Evolutionary conservation across 2,797 vertebrate species (phyloP), one percentile per base, ranked within the genome.

Genomic region (Phoebastria nigripes): DNA sequence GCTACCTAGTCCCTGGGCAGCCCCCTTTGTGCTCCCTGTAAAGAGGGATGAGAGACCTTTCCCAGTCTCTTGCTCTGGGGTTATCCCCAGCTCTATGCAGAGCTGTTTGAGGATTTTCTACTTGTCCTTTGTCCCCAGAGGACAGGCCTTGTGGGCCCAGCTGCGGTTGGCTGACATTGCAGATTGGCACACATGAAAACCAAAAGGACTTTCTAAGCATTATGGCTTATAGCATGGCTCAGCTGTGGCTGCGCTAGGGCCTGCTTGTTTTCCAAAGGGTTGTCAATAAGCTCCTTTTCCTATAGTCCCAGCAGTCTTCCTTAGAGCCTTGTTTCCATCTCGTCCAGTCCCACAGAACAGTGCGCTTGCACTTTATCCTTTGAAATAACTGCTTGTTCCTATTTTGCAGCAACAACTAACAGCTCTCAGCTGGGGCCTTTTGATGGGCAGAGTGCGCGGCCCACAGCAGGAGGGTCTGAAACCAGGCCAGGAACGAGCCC

Each of bases 401-500:
- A 21, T 78, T 84, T 80, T 90, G 49, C 92, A 98, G 97, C 82
- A 70, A 52, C 87, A 70, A 37, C 84, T 52, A 84, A 89, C 55
- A 81, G 71, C 51, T 92, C 78, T 70, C 90, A 90, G 26, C 37
- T 81, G 42, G 73, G n/a, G 15, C 42, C 76, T 70, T 91, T 78
- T 28, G 85, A 52, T 35, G 79, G 31, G 74, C 80, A 95, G 31
- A 96, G 52, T 0, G 1, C 9, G 20, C 29, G 4, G 10, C 41
- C 90, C 52, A 87, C 92, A 66, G 62, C 62, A 84, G 20, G 39
- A 56, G 83, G 47, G 17, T 67, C 89, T 46, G 87, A 93, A 87
- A 87, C 66, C 37, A 89, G 25, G 4, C 56, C 89, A 82, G 95
- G 52, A 77, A 92, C 42, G 0, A 84, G 56, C 28, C 79, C 52